phyloP scores from a whole-genome alignment of 2,113 vertebrate genomes.

The Parotia lawesii region DNA sequence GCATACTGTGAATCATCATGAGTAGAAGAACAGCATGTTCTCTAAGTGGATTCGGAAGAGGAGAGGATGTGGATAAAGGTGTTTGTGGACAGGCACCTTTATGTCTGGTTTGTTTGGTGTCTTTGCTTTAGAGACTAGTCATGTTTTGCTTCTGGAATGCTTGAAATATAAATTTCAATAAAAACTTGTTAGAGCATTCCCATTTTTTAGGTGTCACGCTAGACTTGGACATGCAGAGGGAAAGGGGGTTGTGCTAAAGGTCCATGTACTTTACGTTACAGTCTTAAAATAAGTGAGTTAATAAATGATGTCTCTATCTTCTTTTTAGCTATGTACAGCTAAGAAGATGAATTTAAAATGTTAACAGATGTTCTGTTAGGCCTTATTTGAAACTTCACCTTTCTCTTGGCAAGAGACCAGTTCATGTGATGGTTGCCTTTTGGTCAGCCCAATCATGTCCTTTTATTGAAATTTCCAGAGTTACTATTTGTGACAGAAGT shows the following conservation, averaged over 20 bases:
- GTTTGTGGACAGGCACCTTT: not conserved
- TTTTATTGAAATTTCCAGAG: not conserved
- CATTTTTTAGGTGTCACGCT: not conserved
- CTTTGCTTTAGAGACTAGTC: not conserved
- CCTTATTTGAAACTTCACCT: not conserved
- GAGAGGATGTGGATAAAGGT: not conserved
- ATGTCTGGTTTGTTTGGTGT: not conserved
- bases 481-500: not conserved
- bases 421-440: not conserved
- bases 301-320: not conserved
- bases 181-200: not conserved
- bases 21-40: not conserved
- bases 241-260: not conserved
- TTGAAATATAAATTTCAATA: not conserved
- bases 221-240: not conserved
- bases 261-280: accelerated
- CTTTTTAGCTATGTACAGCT: not conserved
- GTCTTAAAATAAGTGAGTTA: not conserved
- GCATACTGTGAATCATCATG: not conserved
- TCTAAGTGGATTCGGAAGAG: not conserved
- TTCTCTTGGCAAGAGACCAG: not conserved
- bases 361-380: not conserved
- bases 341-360: not conserved
- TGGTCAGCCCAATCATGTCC: not conserved
- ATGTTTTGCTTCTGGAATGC: not conserved